Conservation (phyloP, 2,888 invertebrate genomes). For the Ophioninae sp. region DNA sequence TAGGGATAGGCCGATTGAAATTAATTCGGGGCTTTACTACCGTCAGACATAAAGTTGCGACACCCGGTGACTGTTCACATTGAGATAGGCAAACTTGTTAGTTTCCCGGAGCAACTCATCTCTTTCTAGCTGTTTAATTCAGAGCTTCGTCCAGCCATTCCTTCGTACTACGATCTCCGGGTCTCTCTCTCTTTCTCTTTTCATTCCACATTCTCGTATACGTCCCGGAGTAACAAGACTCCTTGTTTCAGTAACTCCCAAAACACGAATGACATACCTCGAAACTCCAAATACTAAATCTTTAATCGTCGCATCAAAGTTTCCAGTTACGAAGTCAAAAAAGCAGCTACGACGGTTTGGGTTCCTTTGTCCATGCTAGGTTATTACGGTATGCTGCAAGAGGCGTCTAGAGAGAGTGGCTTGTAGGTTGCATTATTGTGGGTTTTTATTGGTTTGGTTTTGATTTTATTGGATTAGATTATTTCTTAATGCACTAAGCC, state of each 20-base stretch:
- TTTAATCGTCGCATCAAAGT: conserved; percentile 21
- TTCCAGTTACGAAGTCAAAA: conserved; percentile 21
- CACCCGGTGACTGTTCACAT: conserved; percentile 60
- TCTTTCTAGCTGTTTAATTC: conserved; percentile 27
- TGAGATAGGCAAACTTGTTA: conserved; percentile 63
- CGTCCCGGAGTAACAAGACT: conserved; percentile 36
- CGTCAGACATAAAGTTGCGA: conserved; percentile 70
- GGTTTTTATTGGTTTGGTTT: too few relatives aligned
- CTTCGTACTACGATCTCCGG: not conserved
- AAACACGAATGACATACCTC: conserved; percentile 30
- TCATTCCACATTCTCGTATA: not conserved
- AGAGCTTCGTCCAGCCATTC: conserved; percentile 18
- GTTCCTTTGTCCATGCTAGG: not conserved
- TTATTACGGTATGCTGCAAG: not conserved
- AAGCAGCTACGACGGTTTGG: conserved; percentile 6
- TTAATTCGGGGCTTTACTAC: conserved; percentile 78
- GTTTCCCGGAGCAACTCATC: conserved; percentile 38
- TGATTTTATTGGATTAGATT: too few relatives aligned
- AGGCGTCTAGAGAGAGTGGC: conserved; percentile 15
- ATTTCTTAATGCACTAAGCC: too few relatives aligned
- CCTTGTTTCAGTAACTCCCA: not conserved
- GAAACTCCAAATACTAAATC: conserved; percentile 33
- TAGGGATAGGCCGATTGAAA: conserved; percentile 78
- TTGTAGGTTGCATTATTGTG: too few relatives aligned
- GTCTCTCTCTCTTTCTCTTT: not conserved